Base-by-base conservation (phyloP, 1,140 invertebrate genomes). In the Octopus bimaculoides region DNA sequence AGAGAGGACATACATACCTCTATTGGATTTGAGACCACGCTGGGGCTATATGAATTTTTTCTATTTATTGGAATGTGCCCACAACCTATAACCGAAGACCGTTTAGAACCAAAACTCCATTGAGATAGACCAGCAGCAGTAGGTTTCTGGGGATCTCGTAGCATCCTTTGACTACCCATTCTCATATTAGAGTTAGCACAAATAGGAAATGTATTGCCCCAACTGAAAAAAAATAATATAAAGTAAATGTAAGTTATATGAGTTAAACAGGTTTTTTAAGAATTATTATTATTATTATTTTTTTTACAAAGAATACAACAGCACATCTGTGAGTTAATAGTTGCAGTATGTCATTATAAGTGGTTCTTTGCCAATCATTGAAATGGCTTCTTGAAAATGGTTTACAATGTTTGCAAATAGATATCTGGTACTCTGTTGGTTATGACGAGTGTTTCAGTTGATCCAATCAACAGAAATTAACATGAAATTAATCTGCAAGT, bases 1-100 rank as follows among this genome's bases (percentile, higher is more conserved):
- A 55, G 54, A 54, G n/a, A 20, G 75, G 73, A 41, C 71, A 12
- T 61, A 80, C 78, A 55, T 79, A 85, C 86, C 82, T 87, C 85
- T 61, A 84, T 61, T 54, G 85, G 81, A 61, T 71, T 14, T 17
- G 66, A 71, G 0, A 71, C 26, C 66, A 71, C 26, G 66, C 26
- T 61, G 5, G 84, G 79, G 81, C 85, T 86, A 61, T 86, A 81
- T 10, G 86, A 87, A 56, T 82, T 85, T 76, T 86, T 84, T 26
- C 84, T 78, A 53, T 78, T 77, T 61, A 87, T 66, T 26, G 85
- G 84, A 52, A 80, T 56, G 66, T 86, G 85, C 9, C 79, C 83
- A 73, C 69, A 78, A 12, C 84, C 84, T 0, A 85, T 79, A 77
- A 85, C 82, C 7, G 84, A 85, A 14, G 84, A 85, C 41, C 86